Evolutionary conservation across 1,140 invertebrate genomes (phyloP), one percentile per base, ranked within the genome.

Genomic region (Trinorchestia longiramus): DNA sequence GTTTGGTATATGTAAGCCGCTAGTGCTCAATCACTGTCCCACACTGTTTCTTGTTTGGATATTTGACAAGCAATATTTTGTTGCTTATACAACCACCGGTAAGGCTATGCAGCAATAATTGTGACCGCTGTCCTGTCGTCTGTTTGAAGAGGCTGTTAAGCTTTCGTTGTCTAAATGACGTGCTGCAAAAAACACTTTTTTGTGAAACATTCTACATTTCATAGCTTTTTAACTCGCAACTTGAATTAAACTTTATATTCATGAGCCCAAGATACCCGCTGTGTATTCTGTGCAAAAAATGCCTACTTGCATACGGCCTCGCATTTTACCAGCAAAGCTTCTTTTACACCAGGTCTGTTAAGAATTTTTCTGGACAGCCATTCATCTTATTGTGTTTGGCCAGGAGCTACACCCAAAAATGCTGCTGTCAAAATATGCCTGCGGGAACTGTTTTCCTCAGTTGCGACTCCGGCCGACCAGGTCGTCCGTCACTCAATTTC

Each of bases 401-500:
- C 62, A 77, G 62, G 28, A 77, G 11, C 62, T 77, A 3, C 28
- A 77, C 62, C 62, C 62, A 77, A 28, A 77, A 77, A 77, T 77
- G 62, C 62, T 19, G 62, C 62, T 77, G 62, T 77, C 62, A 77
- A 77, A 77, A 77, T 77, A 77, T 77, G 62, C 62, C 62, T 77
- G 62, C 62, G 62, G 62, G 62, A 28, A 77, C 62, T 77, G 62
- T 77, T 77, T 77, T 77, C 62, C 62, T 77, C 15, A 77, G 62
- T 23, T 28, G 15, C 62, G 62, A 77, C 62, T 28, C 28, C 28
- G 3, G 28, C 62, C 62, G 62, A 36, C 1, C 62, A 77, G 62
- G 62, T 77, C 62, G 62, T 77, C 62, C 62, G 62, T 77, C 62
- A 77, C 62, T 77, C 62, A 77, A 77, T 77, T 77, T 77, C 62